Evolutionary conservation across 2,113 vertebrate genomes (phyloP).

Genomic region (Scophthalmus maximus): DNA sequence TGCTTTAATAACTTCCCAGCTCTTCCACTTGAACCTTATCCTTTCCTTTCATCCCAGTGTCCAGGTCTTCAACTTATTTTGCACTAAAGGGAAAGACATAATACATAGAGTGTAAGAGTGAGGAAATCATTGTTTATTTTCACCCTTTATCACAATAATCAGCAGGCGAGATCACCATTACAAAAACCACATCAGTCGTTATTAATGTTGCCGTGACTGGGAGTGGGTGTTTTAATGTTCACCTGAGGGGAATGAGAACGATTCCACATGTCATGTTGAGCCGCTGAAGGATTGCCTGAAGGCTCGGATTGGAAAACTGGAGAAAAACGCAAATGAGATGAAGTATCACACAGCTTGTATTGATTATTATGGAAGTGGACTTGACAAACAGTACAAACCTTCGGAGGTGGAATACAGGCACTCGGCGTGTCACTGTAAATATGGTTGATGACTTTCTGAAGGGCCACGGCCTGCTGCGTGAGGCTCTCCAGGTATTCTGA

Average conservation of each 20-base stretch:
- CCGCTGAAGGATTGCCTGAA: slow-evolving; percentile 90
- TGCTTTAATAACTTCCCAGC: slow-evolving; percentile 66
- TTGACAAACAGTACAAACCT: slow-evolving; percentile 75
- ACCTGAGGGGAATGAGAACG: slow-evolving; percentile 93
- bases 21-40: slow-evolving; percentile 84
- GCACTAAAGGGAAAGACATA: slow-evolving; percentile 77
- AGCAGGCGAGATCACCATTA: neutral
- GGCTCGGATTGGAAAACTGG: slow-evolving; percentile 89
- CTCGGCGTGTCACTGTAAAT: slow-evolving; percentile 89
- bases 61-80: slow-evolving; percentile 90
- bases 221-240: slow-evolving; percentile 16
- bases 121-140: too few relatives aligned
- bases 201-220: neutral
- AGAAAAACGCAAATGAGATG: slow-evolving; percentile 9
- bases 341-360: neutral
- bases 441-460: slow-evolving; percentile 93
- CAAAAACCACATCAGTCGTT: neutral
- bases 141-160: too few relatives aligned
- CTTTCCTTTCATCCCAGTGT: slow-evolving; percentile 77
- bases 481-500: slow-evolving; percentile 93
- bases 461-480: slow-evolving; percentile 91
- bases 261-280: slow-evolving; percentile 94
- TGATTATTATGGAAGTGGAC: neutral
- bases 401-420: slow-evolving; percentile 86
- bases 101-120: neutral